Evolutionary conservation across 1,140 invertebrate species (phyloP).

Genomic region (Laodelphax striatellus): DNA sequence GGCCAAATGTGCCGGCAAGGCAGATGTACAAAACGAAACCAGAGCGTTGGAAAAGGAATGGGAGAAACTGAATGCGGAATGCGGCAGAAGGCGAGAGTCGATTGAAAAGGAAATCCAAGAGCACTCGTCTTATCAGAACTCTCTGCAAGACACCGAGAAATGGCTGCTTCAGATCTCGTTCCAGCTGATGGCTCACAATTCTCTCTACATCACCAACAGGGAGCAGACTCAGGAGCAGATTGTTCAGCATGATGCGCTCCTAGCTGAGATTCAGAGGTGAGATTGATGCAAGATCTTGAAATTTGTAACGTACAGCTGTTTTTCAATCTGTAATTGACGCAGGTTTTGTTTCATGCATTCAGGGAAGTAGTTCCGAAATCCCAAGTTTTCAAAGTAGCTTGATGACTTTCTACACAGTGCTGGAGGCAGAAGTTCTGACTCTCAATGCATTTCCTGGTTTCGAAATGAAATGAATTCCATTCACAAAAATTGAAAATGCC

Average conservation of each 20-base stretch:
- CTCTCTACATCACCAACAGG: constrained; percentile 79
- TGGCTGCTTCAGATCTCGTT: constrained; percentile 92
- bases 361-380: no score
- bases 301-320: no score
- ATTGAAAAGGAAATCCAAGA: constrained; percentile 71
- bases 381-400: no score
- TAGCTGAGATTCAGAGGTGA: constrained; percentile 62
- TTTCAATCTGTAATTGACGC: no score
- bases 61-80: constrained; percentile 45
- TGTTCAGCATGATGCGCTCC: constrained; percentile 65
- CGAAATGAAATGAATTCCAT: no score
- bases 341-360: no score
- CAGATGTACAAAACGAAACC: constrained; percentile 46
- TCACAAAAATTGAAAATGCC: no score
- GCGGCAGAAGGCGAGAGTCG: constrained; percentile 43
- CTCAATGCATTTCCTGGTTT: no score
- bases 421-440: no score
- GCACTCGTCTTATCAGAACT: constrained; percentile 76
- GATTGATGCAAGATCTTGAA: no score
- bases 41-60: constrained; percentile 51
- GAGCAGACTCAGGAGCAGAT: constrained; percentile 86
- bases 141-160: constrained; percentile 87
- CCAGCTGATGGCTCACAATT: constrained; percentile 92
- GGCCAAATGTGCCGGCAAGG: constrained; percentile 52
- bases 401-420: no score